Conservation (phyloP, 2,797 vertebrate genomes). For the Aldrovandia affinis region DNA sequence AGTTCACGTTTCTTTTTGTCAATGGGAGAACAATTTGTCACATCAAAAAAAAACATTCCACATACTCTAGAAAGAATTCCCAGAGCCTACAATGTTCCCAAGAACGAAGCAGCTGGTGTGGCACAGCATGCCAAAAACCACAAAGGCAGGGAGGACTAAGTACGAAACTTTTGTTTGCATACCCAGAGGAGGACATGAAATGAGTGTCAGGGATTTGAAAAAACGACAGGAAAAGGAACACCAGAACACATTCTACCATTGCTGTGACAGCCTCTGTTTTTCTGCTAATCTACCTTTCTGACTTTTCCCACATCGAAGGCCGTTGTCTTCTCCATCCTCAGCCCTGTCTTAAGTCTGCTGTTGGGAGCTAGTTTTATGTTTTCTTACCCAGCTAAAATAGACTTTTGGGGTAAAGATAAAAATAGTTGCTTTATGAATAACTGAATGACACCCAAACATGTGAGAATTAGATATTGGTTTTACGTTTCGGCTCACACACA, state of each 20-base stretch:
- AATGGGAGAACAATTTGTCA: background rate
- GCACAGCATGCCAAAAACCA: background rate
- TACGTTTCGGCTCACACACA: no score
- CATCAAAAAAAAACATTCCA: background rate
- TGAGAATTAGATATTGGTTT: no score
- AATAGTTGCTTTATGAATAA: background rate
- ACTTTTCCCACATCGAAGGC: background rate
- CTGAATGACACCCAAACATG: background rate
- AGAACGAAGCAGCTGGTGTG: background rate
- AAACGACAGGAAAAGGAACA: background rate
- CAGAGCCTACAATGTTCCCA: background rate
- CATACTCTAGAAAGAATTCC: background rate
- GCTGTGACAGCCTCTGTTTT: background rate
- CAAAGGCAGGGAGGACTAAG: background rate
- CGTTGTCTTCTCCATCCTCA: background rate
- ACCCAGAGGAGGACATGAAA: background rate
- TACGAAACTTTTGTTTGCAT: background rate
- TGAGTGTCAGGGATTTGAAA: background rate
- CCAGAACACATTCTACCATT: background rate
- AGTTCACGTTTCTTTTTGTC: no score
- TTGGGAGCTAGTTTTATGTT: background rate
- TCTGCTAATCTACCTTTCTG: background rate
- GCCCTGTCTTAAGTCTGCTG: background rate
- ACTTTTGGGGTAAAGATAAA: background rate
- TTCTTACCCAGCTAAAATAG: background rate